phyloP scores from a whole-genome alignment of 2,113 vertebrate species.

The Orthonyx spaldingii region DNA sequence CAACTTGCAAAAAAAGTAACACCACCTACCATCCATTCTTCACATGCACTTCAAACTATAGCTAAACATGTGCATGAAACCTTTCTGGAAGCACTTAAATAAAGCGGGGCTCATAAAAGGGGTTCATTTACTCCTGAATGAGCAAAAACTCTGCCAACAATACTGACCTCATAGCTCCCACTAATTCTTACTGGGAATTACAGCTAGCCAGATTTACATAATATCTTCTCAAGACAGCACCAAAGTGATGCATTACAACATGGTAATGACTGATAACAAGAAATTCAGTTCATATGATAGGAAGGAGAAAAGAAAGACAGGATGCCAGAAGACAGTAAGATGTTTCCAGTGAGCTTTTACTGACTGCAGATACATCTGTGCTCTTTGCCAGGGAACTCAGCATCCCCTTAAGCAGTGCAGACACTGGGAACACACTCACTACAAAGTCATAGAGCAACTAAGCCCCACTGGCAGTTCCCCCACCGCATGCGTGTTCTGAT shows the following conservation, averaged over 20 bases:
- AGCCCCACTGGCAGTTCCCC: neutral
- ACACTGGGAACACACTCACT: fast-evolving
- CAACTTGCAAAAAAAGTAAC: neutral
- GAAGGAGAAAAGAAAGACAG: neutral
- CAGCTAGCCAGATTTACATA: neutral
- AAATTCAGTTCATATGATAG: neutral
- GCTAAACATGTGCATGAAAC: neutral
- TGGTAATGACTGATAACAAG: fast-evolving
- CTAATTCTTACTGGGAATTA: neutral
- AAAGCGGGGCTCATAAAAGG: neutral
- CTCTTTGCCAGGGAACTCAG: neutral
- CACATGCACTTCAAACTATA: neutral
- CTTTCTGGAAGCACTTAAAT: neutral
- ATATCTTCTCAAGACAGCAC: neutral
- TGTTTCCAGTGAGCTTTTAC: neutral
- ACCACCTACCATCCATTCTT: neutral
- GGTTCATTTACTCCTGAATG: neutral
- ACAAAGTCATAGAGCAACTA: neutral
- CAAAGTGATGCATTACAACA: neutral
- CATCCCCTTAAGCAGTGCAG: neutral
- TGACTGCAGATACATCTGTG: neutral
- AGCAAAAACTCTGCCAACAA: neutral
- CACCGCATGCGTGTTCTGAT: neutral
- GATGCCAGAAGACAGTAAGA: neutral
- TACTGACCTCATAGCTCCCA: neutral